Conservation (phyloP, 2,888 invertebrate genomes). For the Emmelina monodactyla region DNA sequence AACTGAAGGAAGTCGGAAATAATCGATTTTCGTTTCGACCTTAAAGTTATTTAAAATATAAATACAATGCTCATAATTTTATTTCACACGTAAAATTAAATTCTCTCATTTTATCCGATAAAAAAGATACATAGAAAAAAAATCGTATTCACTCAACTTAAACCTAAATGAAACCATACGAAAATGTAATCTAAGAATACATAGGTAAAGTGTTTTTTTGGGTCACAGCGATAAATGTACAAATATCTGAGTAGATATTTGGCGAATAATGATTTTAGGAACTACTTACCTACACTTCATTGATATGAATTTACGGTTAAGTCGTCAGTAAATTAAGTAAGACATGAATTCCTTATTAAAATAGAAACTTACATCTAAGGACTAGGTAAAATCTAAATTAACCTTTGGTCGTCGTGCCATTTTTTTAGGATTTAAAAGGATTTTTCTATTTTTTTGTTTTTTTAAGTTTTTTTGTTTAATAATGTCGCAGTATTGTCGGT, state of each 20-base stretch:
- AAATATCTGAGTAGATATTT: too few relatives aligned
- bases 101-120: too few relatives aligned
- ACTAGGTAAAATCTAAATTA: conserved; percentile 4
- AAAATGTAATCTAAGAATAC: too few relatives aligned
- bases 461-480: conserved; percentile 25
- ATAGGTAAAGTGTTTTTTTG: too few relatives aligned
- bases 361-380: conserved; percentile 3
- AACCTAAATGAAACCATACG: conserved; percentile 46
- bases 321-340: too few relatives aligned
- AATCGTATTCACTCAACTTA: conserved; percentile 34
- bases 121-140: too few relatives aligned
- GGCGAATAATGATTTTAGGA: too few relatives aligned
- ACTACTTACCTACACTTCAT: too few relatives aligned
- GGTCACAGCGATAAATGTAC: too few relatives aligned
- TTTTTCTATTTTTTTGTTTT: conserved; percentile 54
- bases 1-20: conserved; percentile 43
- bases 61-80: conserved; percentile 47
- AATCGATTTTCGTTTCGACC: conserved; percentile 52
- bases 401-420: conserved; percentile 67
- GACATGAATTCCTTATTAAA: too few relatives aligned
- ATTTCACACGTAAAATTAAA: too few relatives aligned
- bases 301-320: too few relatives aligned
- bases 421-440: conserved; percentile 48
- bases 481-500: conserved; percentile 55
- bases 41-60: conserved; percentile 27